Evolutionary conservation across 2,888 invertebrate species (phyloP).

Genomic region (Gymnosoma rotundatum): DNA sequence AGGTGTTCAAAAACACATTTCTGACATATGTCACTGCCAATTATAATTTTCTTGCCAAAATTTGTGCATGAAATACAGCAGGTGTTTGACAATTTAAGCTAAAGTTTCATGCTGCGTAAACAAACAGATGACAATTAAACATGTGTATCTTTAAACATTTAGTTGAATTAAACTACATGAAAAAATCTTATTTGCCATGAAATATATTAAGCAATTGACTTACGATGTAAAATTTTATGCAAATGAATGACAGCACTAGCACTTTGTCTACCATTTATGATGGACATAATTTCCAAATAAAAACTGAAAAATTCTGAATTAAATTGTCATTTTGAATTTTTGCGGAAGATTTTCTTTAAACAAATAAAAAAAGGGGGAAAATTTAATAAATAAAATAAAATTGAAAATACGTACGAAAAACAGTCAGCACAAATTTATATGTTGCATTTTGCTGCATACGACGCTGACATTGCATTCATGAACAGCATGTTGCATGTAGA

Average conservation of each 20-base stretch:
- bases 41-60: slow-evolving; percentile 64
- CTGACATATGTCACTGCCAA: slow-evolving; percentile 67
- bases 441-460: slow-evolving; percentile 49
- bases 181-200: slow-evolving; percentile 37
- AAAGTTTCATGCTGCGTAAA: slow-evolving; percentile 31
- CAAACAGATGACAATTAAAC: slow-evolving; percentile 52
- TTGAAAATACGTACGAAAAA: slow-evolving; percentile 1
- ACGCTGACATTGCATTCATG: slow-evolving; percentile 39
- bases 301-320: slow-evolving; percentile 20
- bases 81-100: slow-evolving; percentile 67
- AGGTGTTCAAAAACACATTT: slow-evolving; percentile 27
- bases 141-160: slow-evolving; percentile 34
- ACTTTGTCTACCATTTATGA: neutral
- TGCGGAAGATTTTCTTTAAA: slow-evolving; percentile 16
- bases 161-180: slow-evolving; percentile 19
- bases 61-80: slow-evolving; percentile 62
- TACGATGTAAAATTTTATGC: slow-evolving; percentile 49
- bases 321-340: slow-evolving; percentile 47
- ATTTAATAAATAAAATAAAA: slow-evolving; percentile 5
- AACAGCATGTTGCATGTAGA: slow-evolving; percentile 47
- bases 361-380: neutral
- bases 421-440: slow-evolving; percentile 20
- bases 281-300: neutral
- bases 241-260: slow-evolving; percentile 22
- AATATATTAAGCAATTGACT: slow-evolving; percentile 41